phyloP scores from a whole-genome alignment of 2,113 vertebrate species.

The Lepus timidus region DNA sequence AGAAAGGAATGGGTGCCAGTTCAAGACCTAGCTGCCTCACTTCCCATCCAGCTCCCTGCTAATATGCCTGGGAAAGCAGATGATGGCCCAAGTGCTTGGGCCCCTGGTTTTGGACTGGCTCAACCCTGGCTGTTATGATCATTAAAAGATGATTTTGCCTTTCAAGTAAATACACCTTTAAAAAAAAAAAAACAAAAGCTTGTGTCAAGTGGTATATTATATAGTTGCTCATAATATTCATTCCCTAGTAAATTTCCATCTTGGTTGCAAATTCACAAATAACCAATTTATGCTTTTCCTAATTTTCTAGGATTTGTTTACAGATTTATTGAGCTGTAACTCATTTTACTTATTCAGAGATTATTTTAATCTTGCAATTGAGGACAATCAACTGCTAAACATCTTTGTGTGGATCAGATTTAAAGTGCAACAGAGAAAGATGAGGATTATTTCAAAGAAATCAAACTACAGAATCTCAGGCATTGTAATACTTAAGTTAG shows the following conservation, averaged over 20 bases:
- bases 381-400: neutral
- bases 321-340: constrained; percentile 22
- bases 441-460: constrained; percentile 24
- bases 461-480: neutral
- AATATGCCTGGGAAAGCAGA: no score
- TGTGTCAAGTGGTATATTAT: neutral
- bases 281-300: constrained; percentile 34
- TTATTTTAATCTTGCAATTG: constrained; percentile 13
- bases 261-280: constrained; percentile 33
- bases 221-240: neutral
- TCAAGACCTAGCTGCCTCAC: no score
- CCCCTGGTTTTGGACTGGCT: no score
- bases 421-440: constrained; percentile 10
- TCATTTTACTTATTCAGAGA: constrained; percentile 4
- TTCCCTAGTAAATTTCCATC: constrained; percentile 20
- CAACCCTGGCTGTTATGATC: no score
- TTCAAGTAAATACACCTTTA: no score
- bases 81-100: no score
- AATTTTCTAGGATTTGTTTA: neutral
- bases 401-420: neutral
- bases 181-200: no score
- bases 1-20: no score
- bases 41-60: no score
- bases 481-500: constrained; percentile 9
- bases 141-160: no score